Base-by-base conservation (phyloP, 2,888 invertebrate genomes). In the Trachelus stipa region DNA sequence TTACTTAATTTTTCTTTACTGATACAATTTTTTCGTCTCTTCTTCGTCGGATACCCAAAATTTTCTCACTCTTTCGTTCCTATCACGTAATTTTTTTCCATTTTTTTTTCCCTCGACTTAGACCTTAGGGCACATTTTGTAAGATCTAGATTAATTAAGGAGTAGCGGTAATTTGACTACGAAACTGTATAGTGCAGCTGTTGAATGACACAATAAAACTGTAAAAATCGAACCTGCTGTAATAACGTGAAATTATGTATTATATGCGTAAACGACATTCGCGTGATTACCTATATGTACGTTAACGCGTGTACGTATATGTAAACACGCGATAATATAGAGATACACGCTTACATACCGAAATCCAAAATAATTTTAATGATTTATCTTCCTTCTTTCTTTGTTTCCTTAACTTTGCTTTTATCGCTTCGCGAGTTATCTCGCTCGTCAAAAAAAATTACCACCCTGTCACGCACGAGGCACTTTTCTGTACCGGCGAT, bases 1-100 rank as follows among this genome's bases (percentile, higher is more conserved):
- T 40, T 76, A 12, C 73, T 34, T 68, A 73, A 73, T 40, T 33
- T 76, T 34, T 56, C 35, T 37, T 76, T 74, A 69, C 34, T 30
- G n/a, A 35, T 74, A 34, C 33, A 56, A 69, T 33, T 79, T 40
- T 75, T 69, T 71, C 75, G 33, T 56, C 34, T 78, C 69, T 34
- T 35, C n/a, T 34, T 79, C 23, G 31, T 34, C 30, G 2, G 56
- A 56, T 23, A 56, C 23, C 23, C 56, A 23, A 56, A 56, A 23
- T 69, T 77, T 34, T 0, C n/a, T 30, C 56, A 77, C 33, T 56
- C 68, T 78, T 68, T 71, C 71, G 40, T 69, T 69, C 69, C 69
- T 69, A 12, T 9, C 30, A 4, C 6, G 31, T 31, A 3, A 31
- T 31, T 11, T 31, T 71, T 33, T 15, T 4, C 34, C 34, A 34